phyloP scores from a whole-genome alignment of 2,888 invertebrate species.

The Sthenelais limicola region DNA sequence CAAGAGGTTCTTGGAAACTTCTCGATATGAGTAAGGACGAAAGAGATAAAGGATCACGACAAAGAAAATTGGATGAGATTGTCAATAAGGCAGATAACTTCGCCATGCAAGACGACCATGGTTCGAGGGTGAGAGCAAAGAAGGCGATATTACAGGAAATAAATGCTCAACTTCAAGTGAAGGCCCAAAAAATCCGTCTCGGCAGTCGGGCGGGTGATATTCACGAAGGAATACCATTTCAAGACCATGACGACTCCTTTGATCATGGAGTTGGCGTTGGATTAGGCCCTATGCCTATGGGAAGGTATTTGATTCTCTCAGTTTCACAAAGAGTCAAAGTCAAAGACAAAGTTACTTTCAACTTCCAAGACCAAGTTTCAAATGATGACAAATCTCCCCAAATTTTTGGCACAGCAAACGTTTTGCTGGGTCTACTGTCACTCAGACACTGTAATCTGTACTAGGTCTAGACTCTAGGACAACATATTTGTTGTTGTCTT shows the following conservation, averaged over 20 bases:
- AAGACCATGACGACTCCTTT: slow-evolving; percentile 2
- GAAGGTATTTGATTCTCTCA: not conserved
- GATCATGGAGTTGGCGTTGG: not conserved
- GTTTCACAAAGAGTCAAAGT: not conserved
- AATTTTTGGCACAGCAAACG: not conserved
- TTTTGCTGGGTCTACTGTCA: no score
- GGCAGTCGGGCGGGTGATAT: not conserved
- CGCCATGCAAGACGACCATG: not conserved
- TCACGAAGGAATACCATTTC: not conserved
- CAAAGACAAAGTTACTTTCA: not conserved
- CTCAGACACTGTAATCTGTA: no score
- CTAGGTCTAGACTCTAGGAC: no score
- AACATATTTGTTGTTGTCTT: no score
- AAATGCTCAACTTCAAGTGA: slow-evolving; percentile 4
- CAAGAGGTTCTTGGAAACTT: no score
- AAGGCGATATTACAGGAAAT: slow-evolving; percentile 30
- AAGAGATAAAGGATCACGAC: not conserved
- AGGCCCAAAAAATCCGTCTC: slow-evolving; percentile 9
- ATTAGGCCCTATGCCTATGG: slow-evolving; percentile 23
- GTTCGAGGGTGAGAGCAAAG: not conserved
- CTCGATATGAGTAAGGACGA: slow-evolving; percentile 13
- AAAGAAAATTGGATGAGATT: not conserved
- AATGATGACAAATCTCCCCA: not conserved
- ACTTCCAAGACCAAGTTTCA: not conserved
- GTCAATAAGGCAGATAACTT: slow-evolving; percentile 3